These are phyloP conservation scores for Fissipunctia ypsillon DNA, from an alignment of 2,888 invertebrate genomes.

Conservation along the genomic window DNA sequence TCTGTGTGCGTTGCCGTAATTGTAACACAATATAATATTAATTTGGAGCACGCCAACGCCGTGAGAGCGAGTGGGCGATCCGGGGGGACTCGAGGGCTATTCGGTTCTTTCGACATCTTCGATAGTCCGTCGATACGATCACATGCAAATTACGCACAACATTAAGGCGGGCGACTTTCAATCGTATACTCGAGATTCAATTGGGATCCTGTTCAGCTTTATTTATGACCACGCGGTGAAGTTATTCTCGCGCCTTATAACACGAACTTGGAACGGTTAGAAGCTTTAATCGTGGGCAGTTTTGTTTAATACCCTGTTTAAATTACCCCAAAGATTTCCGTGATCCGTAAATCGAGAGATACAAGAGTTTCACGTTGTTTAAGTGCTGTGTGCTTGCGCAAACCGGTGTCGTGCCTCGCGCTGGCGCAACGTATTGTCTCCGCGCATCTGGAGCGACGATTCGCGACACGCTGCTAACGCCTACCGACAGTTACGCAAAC, in stretches of 20 bases:
- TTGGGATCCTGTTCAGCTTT: constrained; percentile 56
- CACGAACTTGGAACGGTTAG: constrained; percentile 47
- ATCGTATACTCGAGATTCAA: constrained; percentile 51
- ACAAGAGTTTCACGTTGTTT: constrained; percentile 73
- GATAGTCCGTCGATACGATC: constrained; percentile 68
- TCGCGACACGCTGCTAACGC: constrained; percentile 75
- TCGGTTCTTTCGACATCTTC: constrained; percentile 71
- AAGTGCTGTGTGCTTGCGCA: constrained; percentile 70
- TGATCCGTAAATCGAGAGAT: constrained; percentile 73
- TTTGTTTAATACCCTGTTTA: constrained; percentile 65
- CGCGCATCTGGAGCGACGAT: constrained; percentile 82
- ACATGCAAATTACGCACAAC: constrained; percentile 65
- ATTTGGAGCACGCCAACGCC: constrained; percentile 81
- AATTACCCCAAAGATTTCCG: constrained; percentile 70
- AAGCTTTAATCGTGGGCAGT: constrained; percentile 54
- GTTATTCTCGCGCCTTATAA: constrained; percentile 51
- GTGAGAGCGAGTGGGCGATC: constrained; percentile 73
- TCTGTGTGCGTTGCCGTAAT: constrained; percentile 77
- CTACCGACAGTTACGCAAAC: constrained; percentile 76
- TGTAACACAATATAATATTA: constrained; percentile 83
- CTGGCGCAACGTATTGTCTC: constrained; percentile 79
- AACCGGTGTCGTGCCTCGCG: constrained; percentile 66
- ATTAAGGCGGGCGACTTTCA: constrained; percentile 55
- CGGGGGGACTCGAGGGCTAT: constrained; percentile 69
- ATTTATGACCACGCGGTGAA: constrained; percentile 50